These are phyloP conservation scores for Sarotherodon lohbergeri DNA, from an alignment of 2,113 vertebrate species.

Conservation along the genomic window DNA sequence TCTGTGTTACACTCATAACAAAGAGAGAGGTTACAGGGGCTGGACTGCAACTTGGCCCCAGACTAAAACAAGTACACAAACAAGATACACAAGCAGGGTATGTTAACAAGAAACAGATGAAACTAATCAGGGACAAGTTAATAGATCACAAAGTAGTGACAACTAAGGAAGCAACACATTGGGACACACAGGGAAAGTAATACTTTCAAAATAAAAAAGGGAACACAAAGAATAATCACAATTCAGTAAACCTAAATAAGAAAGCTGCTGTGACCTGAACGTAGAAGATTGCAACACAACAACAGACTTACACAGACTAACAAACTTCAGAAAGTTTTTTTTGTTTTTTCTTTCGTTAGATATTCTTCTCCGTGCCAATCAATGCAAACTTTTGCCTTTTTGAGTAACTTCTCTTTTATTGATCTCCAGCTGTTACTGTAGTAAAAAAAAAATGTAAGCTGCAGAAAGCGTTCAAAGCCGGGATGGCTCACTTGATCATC, in stretches of 20 bases:
- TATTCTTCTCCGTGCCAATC: background rate
- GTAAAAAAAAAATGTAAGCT: background rate
- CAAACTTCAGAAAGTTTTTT: background rate
- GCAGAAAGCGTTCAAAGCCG: background rate
- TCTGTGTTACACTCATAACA: background rate
- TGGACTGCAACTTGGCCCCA: background rate
- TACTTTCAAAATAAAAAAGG: background rate
- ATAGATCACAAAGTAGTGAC: background rate
- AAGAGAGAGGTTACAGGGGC: background rate
- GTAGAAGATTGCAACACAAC: background rate
- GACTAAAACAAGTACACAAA: background rate
- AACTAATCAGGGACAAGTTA: background rate
- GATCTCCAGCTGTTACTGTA: background rate
- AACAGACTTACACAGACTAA: background rate
- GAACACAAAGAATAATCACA: background rate
- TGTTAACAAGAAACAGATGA: background rate
- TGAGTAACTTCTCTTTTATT: background rate
- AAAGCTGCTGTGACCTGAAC: background rate
- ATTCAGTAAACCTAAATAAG: background rate
- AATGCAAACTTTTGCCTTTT: background rate
- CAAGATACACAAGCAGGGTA: background rate
- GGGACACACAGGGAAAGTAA: background rate
- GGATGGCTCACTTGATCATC: background rate
- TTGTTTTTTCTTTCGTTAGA: background rate
- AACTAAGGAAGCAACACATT: background rate